These are phyloP conservation scores for Tetramorium bicarinatum DNA, from an alignment of 2,888 invertebrate genomes.

Conservation along the genomic window DNA sequence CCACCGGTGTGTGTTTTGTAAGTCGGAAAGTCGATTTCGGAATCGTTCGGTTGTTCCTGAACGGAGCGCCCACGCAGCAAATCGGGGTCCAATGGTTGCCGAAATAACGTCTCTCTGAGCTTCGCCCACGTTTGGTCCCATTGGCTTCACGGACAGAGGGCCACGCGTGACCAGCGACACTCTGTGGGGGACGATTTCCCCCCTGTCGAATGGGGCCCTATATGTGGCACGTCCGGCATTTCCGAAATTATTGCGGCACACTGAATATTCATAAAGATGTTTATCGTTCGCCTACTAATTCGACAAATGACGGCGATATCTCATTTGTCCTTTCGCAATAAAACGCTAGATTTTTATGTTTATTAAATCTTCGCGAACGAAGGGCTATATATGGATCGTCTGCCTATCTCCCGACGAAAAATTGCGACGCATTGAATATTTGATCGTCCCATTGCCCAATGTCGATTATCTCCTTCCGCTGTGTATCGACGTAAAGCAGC, in stretches of 20 bases:
- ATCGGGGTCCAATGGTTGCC: slow-evolving; percentile 60
- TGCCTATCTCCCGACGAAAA: background rate
- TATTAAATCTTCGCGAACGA: background rate
- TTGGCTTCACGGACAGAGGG: slow-evolving; percentile 41
- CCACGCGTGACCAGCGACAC: slow-evolving; percentile 13
- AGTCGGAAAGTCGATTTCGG: slow-evolving; percentile 75
- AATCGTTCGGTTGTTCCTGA: slow-evolving; percentile 68
- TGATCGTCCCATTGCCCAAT: background rate
- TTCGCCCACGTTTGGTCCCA: slow-evolving; percentile 64
- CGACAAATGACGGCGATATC: slow-evolving; percentile 25
- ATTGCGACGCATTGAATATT: background rate
- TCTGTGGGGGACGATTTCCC: slow-evolving; percentile 19
- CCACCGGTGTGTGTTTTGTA: slow-evolving; percentile 74
- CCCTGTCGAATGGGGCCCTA: slow-evolving; percentile 53
- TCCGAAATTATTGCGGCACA: slow-evolving; percentile 38
- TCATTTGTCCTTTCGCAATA: slow-evolving; percentile 44
- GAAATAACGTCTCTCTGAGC: slow-evolving; percentile 76
- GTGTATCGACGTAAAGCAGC: background rate
- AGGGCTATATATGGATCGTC: slow-evolving; percentile 19
- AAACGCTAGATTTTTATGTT: slow-evolving; percentile 28
- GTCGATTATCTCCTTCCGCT: background rate
- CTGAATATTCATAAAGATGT: slow-evolving; percentile 52
- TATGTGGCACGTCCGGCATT: slow-evolving; percentile 42
- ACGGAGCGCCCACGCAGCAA: slow-evolving; percentile 66
- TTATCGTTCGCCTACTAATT: slow-evolving; percentile 28